Conservation (phyloP, 2,888 invertebrate genomes). For the Tenodera sinensis region DNA sequence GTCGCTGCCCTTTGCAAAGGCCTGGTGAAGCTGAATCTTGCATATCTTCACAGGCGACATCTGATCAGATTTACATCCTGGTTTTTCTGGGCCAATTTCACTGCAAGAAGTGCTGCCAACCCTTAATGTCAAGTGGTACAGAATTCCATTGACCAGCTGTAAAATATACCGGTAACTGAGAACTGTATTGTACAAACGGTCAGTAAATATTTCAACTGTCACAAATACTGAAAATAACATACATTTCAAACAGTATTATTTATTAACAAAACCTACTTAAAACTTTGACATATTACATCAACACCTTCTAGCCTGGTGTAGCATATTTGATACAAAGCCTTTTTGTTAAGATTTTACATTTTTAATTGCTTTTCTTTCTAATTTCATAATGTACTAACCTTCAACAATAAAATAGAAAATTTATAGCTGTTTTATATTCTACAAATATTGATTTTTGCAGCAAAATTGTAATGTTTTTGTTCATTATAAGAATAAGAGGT, state of each 20-base stretch:
- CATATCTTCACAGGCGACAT: slow-evolving; percentile 24
- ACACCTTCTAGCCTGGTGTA: no score
- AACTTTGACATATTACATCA: no score
- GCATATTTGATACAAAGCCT: no score
- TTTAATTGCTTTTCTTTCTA: no score
- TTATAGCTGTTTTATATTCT: no score
- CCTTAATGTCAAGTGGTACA: slow-evolving; percentile 29
- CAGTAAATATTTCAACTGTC: background rate
- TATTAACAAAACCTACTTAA: background rate
- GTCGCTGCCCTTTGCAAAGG: slow-evolving; percentile 35
- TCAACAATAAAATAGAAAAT: no score
- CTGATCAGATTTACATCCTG: slow-evolving; percentile 26
- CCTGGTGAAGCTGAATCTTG: slow-evolving; percentile 34
- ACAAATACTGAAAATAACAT: background rate
- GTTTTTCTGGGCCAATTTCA: slow-evolving; percentile 14
- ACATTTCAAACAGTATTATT: no score
- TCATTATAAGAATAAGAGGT: no score
- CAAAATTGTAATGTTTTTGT: no score
- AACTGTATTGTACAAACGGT: background rate
- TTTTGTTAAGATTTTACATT: no score
- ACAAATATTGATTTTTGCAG: no score
- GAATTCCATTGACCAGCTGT: slow-evolving; percentile 27
- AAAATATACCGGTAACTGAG: background rate
- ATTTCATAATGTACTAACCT: no score
- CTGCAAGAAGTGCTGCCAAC: slow-evolving; percentile 26